Conservation (phyloP, 2,797 vertebrate genomes). For the Crocodylus rhombifer region DNA sequence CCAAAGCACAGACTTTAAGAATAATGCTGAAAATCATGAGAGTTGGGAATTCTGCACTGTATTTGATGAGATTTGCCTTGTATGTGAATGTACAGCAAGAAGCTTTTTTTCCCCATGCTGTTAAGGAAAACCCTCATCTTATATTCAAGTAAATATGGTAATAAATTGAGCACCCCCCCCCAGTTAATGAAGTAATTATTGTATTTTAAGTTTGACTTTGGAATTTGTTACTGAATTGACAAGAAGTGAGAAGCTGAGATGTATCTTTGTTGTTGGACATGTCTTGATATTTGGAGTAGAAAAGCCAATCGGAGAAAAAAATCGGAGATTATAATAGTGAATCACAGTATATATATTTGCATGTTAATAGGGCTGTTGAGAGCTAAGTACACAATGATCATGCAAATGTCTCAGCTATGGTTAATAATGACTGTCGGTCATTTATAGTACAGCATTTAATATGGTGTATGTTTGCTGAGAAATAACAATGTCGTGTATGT, state of each 20-base stretch:
- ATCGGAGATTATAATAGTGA: constrained; percentile 25
- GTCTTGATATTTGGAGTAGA: neutral
- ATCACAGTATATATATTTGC: constrained; percentile 36
- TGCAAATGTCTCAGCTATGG: neutral
- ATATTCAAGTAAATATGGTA: neutral
- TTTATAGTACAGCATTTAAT: neutral
- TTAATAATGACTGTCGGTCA: neutral
- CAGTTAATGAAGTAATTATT: constrained; percentile 63
- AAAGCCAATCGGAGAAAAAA: constrained; percentile 30
- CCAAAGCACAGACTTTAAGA: too few species aligned
- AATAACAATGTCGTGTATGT: neutral
- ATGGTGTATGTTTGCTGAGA: neutral
- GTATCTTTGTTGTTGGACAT: constrained; percentile 23
- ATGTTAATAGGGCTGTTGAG: constrained; percentile 23
- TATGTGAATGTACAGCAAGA: too few species aligned
- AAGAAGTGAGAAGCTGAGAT: constrained; percentile 35
- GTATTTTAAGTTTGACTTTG: constrained; percentile 45
- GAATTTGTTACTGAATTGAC: constrained; percentile 48
- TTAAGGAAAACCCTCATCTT: neutral
- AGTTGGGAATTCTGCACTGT: neutral
- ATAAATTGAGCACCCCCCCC: constrained; percentile 9
- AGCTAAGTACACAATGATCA: neutral
- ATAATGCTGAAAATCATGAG: neutral
- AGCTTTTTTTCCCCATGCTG: too few species aligned
- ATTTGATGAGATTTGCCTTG: too few species aligned